Evolutionary conservation across 2,888 invertebrate genomes (phyloP).

Genomic region (Apomyelois bistriatella): DNA sequence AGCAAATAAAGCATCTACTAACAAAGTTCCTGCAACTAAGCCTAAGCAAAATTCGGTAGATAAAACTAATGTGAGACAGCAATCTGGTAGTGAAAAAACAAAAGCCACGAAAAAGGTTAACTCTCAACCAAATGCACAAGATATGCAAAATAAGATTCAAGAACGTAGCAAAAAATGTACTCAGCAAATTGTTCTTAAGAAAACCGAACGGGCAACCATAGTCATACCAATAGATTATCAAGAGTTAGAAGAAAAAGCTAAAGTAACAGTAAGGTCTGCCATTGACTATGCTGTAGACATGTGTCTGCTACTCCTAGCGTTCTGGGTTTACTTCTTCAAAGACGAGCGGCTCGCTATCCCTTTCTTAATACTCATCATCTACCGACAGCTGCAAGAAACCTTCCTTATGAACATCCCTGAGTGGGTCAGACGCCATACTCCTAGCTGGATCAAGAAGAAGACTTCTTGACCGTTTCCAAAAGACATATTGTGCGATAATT

Average conservation of each 20-base stretch:
- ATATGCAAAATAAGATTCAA: conserved; percentile 31
- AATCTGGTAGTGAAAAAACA: conserved; percentile 13
- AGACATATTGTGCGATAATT: conserved; percentile 62
- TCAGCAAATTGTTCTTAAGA: conserved; percentile 57
- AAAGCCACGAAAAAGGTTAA: conserved; percentile 27
- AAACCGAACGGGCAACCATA: conserved; percentile 66
- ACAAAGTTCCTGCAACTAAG: conserved; percentile 29
- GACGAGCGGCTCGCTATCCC: conserved; percentile 90
- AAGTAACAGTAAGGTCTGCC: conserved; percentile 83
- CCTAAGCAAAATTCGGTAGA: conserved; percentile 30
- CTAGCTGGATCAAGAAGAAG: conserved; percentile 66
- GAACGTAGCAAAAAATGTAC: conserved; percentile 34
- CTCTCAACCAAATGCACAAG: conserved; percentile 22
- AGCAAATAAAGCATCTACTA: conserved; percentile 33
- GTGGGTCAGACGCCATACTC: conserved; percentile 71
- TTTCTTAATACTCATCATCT: conserved; percentile 86
- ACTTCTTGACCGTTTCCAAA: conserved; percentile 67
- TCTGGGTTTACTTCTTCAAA: conserved; percentile 90
- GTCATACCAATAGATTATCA: conserved; percentile 75
- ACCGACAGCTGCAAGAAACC: conserved; percentile 86
- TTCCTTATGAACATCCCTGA: conserved; percentile 79
- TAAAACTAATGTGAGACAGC: conserved; percentile 20
- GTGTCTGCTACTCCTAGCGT: conserved; percentile 86
- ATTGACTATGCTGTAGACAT: conserved; percentile 87
- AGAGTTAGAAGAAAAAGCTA: conserved; percentile 81